Conservation (phyloP, 2,797 vertebrate genomes). For the Scarus forsteni region DNA sequence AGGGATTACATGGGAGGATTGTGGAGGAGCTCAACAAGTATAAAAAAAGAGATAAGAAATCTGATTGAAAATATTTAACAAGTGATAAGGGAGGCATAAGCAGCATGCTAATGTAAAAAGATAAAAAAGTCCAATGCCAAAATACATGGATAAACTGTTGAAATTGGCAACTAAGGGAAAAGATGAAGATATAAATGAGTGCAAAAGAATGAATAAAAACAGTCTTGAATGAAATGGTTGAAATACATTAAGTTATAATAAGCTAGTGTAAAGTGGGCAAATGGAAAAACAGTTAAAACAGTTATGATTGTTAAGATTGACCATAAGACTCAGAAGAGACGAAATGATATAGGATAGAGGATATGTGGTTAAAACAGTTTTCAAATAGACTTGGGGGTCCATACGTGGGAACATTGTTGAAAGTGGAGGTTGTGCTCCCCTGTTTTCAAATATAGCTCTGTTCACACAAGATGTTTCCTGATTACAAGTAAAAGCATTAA, state of each 20-base stretch:
- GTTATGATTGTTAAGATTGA: too few relatives aligned
- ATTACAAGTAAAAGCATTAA: too few relatives aligned
- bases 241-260: background rate
- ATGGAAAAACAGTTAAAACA: too few relatives aligned
- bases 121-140: background rate
- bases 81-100: background rate
- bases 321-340: too few relatives aligned
- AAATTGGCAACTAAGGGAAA: background rate
- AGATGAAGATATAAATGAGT: background rate
- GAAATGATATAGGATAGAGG: too few relatives aligned
- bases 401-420: too few relatives aligned
- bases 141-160: background rate
- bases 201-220: background rate
- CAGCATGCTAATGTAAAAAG: background rate
- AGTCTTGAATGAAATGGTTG: background rate
- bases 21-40: background rate
- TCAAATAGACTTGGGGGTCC: too few relatives aligned
- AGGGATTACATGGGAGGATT: constrained; percentile 7
- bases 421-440: too few relatives aligned
- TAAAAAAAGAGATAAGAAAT: background rate
- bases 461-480: too few relatives aligned
- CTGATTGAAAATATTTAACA: background rate
- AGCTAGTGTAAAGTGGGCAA: too few relatives aligned
- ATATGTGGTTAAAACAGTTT: too few relatives aligned
- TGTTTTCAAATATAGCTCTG: too few relatives aligned